These are phyloP conservation scores for Augochlora pura DNA, from an alignment of 1,140 invertebrate species.

Conservation along the genomic window DNA sequence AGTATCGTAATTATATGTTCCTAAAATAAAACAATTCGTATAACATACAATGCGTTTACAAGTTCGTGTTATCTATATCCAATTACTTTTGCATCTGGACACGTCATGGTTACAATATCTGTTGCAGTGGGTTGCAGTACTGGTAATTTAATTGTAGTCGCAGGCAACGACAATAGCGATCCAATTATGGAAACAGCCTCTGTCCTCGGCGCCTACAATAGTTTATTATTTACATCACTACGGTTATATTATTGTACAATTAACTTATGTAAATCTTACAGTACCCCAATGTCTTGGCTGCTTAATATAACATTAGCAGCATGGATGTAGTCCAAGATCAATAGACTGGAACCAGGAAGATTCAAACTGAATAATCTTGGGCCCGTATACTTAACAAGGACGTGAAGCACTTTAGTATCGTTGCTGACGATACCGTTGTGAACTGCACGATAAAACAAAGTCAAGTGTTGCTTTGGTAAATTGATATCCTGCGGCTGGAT, in stretches of 20 bases:
- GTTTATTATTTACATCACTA: neutral
- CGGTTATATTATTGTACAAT: slow-evolving; percentile 25
- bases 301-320: slow-evolving; percentile 93
- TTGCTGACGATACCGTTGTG: slow-evolving; percentile 87
- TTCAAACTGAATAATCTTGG: slow-evolving; percentile 93
- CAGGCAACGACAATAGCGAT: slow-evolving; percentile 90
- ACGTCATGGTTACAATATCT: slow-evolving; percentile 86
- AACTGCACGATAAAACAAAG: slow-evolving; percentile 93
- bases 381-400: slow-evolving; percentile 86
- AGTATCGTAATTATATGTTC: slow-evolving; percentile 94
- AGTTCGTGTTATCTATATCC: neutral
- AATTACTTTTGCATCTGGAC: slow-evolving; percentile 89
- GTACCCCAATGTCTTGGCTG: slow-evolving; percentile 87
- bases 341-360: slow-evolving; percentile 92
- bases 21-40: slow-evolving; percentile 80
- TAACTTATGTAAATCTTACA: slow-evolving; percentile 7
- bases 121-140: slow-evolving; percentile 89
- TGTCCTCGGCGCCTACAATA: slow-evolving; percentile 87
- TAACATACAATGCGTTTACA: slow-evolving; percentile 11
- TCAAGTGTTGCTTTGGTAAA: slow-evolving; percentile 86
- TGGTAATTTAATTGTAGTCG: slow-evolving; percentile 87
- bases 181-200: slow-evolving; percentile 96
- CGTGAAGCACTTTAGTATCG: slow-evolving; percentile 81
- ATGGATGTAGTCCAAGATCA: slow-evolving; percentile 94
- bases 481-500: slow-evolving; percentile 81